phyloP scores from a whole-genome alignment of 2,113 vertebrate species.

The Nicator chloris region DNA sequence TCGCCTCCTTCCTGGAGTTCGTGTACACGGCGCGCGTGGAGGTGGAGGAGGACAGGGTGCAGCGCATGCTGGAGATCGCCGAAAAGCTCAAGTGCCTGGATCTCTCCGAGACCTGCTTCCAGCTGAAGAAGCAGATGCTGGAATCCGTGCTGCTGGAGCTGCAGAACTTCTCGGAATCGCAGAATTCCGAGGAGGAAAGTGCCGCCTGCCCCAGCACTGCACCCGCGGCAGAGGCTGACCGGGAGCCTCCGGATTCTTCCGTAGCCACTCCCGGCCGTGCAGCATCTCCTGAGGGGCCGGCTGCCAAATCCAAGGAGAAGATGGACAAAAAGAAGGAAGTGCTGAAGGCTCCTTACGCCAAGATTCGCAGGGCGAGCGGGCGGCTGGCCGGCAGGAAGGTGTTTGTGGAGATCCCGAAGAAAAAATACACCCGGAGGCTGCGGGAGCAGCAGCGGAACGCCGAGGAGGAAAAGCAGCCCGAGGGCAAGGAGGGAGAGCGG shows the following conservation, averaged over 20 bases:
- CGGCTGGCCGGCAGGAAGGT: constrained; percentile 79
- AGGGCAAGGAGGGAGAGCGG: background rate
- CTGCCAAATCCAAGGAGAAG: constrained; percentile 52
- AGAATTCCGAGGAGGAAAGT: constrained; percentile 50
- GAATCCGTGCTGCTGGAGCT: constrained; percentile 78
- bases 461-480: background rate
- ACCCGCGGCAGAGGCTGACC: background rate
- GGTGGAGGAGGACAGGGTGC: constrained; percentile 80
- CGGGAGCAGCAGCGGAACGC: constrained; percentile 66
- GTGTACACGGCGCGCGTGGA: constrained; percentile 88
- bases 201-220: background rate
- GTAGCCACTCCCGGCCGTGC: background rate
- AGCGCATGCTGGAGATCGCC: constrained; percentile 80
- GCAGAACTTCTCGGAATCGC: constrained; percentile 75
- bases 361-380: constrained; percentile 73
- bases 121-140: constrained; percentile 79
- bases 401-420: constrained; percentile 76
- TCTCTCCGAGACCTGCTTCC: constrained; percentile 81
- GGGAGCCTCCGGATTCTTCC: background rate
- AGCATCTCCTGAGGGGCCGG: background rate
- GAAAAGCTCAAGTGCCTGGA: constrained; percentile 86
- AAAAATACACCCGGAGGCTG: constrained; percentile 73
- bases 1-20: constrained; percentile 90
- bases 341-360: constrained; percentile 57
- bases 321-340: constrained; percentile 62